These are phyloP conservation scores for Mystacornis crossleyi DNA, from an alignment of 2,113 vertebrate genomes.

Conservation along the genomic window DNA sequence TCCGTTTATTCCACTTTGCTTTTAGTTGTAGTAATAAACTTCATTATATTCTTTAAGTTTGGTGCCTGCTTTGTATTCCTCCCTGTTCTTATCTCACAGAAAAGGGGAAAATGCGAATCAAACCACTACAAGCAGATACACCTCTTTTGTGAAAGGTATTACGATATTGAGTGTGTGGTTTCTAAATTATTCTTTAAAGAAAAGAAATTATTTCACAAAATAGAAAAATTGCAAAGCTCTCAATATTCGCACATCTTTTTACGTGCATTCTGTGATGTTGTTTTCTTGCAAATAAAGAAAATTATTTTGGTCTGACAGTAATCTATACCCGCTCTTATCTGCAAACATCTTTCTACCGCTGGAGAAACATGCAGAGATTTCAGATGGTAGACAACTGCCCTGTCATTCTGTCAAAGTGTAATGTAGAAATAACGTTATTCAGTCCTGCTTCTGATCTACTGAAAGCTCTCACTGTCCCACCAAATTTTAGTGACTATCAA, in stretches of 20 bases:
- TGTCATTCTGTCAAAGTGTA: background rate
- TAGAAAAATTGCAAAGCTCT: background rate
- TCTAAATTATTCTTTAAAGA: background rate
- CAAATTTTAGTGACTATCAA: background rate
- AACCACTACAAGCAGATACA: too few species aligned
- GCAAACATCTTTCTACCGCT: background rate
- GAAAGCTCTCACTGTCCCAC: background rate
- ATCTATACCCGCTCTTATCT: background rate
- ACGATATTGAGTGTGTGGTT: rapidly evolving
- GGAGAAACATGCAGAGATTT: background rate
- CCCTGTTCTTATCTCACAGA: too few species aligned
- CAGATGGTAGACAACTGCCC: background rate
- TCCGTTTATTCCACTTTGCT: too few species aligned
- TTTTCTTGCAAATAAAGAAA: background rate
- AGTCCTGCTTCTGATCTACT: background rate
- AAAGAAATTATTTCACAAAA: background rate
- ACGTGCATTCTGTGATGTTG: background rate
- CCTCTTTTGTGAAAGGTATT: background rate
- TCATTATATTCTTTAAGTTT: too few species aligned
- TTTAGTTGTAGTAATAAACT: too few species aligned
- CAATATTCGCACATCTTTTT: background rate
- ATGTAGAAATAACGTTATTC: background rate
- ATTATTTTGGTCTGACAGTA: background rate
- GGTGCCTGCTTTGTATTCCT: too few species aligned
- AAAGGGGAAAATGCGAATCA: too few species aligned